These are phyloP conservation scores for Drosophila falleni DNA, from an alignment of 2,888 invertebrate species.

Conservation along the genomic window DNA sequence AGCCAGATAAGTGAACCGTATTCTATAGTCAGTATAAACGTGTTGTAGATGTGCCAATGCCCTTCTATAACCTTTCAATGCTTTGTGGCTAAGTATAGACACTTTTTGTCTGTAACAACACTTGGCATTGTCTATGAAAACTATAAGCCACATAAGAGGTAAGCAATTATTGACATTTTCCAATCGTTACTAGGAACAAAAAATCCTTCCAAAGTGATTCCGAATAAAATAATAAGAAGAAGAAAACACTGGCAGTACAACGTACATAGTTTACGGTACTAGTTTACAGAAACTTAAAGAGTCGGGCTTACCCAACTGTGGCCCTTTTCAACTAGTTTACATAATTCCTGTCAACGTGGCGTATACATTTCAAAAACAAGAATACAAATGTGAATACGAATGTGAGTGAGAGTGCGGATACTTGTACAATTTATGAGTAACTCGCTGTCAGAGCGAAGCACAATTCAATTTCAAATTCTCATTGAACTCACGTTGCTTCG, in stretches of 20 bases:
- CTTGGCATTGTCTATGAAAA: slow-evolving; percentile 14
- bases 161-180: slow-evolving; percentile 53
- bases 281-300: not conserved
- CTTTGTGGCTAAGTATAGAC: slow-evolving; percentile 42
- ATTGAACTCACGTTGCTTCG: slow-evolving; percentile 23
- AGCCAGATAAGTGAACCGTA: slow-evolving; percentile 41
- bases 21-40: not conserved
- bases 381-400: slow-evolving; percentile 7
- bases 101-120: slow-evolving; percentile 42
- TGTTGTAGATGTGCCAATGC: slow-evolving; percentile 23
- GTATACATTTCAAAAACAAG: not conserved
- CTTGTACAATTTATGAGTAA: slow-evolving; percentile 45
- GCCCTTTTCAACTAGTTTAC: slow-evolving; percentile 17
- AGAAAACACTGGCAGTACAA: no score
- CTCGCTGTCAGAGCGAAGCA: slow-evolving; percentile 18
- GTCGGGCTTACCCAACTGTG: not conserved
- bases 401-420: slow-evolving; percentile 12
- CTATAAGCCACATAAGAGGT: slow-evolving; percentile 23
- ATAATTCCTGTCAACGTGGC: slow-evolving; percentile 33
- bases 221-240: no score
- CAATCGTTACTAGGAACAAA: slow-evolving; percentile 8
- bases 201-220: not conserved
- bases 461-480: slow-evolving; percentile 44
- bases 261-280: no score
- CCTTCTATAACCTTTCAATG: slow-evolving; percentile 3